These are phyloP conservation scores for Porites lutea DNA, from an alignment of 64 coral and sea anemone species.

Conservation along the genomic window DNA sequence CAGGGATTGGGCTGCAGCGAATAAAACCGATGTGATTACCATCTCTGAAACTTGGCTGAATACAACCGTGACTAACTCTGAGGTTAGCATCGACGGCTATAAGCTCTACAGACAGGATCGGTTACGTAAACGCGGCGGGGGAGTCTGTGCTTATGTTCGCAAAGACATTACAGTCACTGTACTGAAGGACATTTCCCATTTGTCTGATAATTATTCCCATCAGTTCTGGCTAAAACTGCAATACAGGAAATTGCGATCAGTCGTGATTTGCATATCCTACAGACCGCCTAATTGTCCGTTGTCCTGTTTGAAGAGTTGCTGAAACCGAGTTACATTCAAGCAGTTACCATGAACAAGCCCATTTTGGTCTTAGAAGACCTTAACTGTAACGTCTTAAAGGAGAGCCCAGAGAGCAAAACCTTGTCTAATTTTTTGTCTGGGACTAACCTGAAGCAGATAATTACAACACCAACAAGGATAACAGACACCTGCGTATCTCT, in stretches of 20 bases:
- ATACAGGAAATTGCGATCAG: too few relatives aligned
- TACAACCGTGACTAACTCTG: background rate
- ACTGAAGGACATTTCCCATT: background rate
- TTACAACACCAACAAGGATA: conserved; percentile 13
- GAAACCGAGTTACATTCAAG: conserved; percentile 41
- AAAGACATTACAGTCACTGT: background rate
- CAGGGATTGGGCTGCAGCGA: background rate
- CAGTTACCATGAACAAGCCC: conserved; percentile 51
- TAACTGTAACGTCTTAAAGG: conserved; percentile 17
- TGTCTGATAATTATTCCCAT: background rate
- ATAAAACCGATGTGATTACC: conserved; percentile 31
- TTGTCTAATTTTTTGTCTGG: background rate
- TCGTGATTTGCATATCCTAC: too few relatives aligned
- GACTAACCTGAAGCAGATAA: background rate
- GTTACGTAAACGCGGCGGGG: background rate
- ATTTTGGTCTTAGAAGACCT: conserved; percentile 31
- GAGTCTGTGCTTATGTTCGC: conserved; percentile 29
- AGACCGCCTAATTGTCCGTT: background rate
- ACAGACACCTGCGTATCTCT: conserved; percentile 30
- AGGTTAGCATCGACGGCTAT: conserved; percentile 22
- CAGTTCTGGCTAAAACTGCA: background rate
- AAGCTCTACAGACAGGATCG: conserved; percentile 24
- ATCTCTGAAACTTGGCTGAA: conserved; percentile 44
- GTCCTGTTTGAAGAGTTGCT: conserved; percentile 7
- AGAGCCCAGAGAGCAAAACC: conserved; percentile 23